These are phyloP conservation scores for Clarias fuscus DNA, from an alignment of 2,797 vertebrate species.

Conservation along the genomic window DNA sequence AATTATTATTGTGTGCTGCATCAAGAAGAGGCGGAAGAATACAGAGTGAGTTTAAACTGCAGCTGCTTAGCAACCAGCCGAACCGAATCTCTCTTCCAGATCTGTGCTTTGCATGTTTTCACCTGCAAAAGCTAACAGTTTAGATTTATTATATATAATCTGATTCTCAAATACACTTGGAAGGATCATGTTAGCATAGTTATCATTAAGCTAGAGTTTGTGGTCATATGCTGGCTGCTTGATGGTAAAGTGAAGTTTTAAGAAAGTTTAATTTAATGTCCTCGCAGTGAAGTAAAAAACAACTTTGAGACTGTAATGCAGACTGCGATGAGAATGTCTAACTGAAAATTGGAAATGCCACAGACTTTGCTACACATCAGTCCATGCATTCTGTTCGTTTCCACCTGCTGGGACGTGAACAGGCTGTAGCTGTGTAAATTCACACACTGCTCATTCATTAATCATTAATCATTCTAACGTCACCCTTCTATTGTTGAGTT, in stretches of 20 bases:
- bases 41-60: slow-evolving; percentile 67
- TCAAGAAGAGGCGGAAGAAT: slow-evolving; percentile 64
- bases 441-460: neutral
- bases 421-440: neutral
- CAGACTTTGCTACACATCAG: neutral
- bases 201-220: neutral
- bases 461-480: neutral
- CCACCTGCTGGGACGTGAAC: neutral
- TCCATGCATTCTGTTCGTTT: neutral
- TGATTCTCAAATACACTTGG: neutral
- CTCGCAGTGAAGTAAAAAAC: too few species aligned
- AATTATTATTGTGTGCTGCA: slow-evolving; percentile 42
- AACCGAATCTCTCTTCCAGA: too few species aligned
- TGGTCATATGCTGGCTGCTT: neutral
- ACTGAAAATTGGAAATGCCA: neutral
- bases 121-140: slow-evolving; percentile 33
- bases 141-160: neutral
- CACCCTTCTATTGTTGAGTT: neutral
- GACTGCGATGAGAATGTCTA: neutral
- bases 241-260: slow-evolving; percentile 1
- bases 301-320: neutral
- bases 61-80: neutral
- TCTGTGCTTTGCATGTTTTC: neutral
- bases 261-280: neutral
- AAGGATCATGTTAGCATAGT: neutral